A percentile compares a stretch with the other conserved stretches of the same genome.
Evolutionary conservation across 92 coral and sea anemone genomes (phyloP).

Genomic region (Zoanthus gigantus): DNA sequence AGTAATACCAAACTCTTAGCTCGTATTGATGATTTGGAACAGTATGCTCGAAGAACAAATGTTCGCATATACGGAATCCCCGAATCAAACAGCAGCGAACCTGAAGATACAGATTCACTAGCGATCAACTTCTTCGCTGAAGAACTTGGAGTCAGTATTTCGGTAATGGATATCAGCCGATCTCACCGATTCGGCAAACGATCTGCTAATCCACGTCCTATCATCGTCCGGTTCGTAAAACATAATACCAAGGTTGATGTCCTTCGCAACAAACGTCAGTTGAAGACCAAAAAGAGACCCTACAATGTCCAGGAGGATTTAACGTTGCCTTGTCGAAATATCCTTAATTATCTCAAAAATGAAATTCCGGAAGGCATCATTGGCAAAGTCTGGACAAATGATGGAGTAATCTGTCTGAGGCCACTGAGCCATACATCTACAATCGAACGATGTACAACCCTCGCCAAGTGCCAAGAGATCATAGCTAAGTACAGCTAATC

Average conservation of each 20-base stretch:
- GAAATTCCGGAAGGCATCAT: slow-evolving; percentile 49
- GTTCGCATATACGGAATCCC: no score
- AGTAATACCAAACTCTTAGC: no score
- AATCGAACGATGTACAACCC: slow-evolving; percentile 58
- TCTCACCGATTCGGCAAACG: no score
- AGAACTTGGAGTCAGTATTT: no score
- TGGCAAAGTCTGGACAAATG: neutral
- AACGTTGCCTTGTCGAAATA: slow-evolving; percentile 38
- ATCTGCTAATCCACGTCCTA: no score
- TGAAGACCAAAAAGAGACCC: slow-evolving; percentile 37
- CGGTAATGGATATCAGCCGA: no score
- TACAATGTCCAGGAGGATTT: slow-evolving; percentile 53
- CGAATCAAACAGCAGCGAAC: no score
- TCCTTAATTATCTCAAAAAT: slow-evolving; percentile 44
- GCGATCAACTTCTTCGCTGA: neutral
- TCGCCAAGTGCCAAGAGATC: slow-evolving; percentile 52
- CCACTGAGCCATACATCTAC: slow-evolving; percentile 44
- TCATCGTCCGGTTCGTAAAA: no score
- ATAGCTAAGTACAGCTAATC: slow-evolving; percentile 50
- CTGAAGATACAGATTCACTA: neutral
- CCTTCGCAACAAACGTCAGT: neutral
- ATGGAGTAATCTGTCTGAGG: slow-evolving; percentile 45
- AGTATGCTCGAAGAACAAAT: no score
- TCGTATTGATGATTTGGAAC: no score
- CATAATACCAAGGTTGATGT: no score